Evolutionary conservation across 2,797 vertebrate genomes (phyloP).

Genomic region (Adelosebastes latens): DNA sequence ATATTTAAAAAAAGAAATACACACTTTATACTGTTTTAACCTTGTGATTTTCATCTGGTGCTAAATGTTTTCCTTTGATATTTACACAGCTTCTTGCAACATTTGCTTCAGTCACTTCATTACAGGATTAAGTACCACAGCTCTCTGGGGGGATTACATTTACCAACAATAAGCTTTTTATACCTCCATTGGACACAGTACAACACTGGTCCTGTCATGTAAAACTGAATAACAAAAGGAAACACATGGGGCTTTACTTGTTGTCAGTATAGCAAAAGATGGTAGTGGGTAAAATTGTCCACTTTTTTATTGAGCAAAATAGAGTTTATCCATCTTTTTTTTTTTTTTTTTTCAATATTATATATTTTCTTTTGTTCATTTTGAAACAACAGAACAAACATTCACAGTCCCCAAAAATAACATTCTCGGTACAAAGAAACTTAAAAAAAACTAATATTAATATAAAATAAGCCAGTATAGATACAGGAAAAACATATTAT

Average conservation of each 20-base stretch:
- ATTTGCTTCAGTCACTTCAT: neutral
- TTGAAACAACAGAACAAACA: too few species aligned
- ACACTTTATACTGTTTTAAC: neutral
- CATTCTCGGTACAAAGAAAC: too few species aligned
- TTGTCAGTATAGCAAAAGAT: neutral
- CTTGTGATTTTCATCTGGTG: neutral
- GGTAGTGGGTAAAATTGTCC: neutral
- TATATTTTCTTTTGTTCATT: neutral
- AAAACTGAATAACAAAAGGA: neutral
- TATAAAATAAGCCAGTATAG: too few species aligned
- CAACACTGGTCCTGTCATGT: neutral
- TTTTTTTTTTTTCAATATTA: too few species aligned
- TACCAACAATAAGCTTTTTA: conserved; percentile 22
- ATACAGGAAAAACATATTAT: too few species aligned
- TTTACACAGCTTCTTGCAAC: neutral
- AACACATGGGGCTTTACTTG: neutral
- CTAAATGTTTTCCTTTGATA: neutral
- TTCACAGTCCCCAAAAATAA: too few species aligned
- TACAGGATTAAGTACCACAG: conserved; percentile 37
- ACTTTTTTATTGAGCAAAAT: neutral
- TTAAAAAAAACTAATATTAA: too few species aligned
- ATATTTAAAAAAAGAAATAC: too few species aligned
- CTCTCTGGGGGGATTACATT: conserved; percentile 14
- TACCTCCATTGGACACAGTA: neutral
- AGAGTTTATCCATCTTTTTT: neutral